Percentiles rank a stretch among this genome's conserved stretches.
Conservation (phyloP, 2,797 vertebrate genomes). For the Glyptemys insculpta region DNA sequence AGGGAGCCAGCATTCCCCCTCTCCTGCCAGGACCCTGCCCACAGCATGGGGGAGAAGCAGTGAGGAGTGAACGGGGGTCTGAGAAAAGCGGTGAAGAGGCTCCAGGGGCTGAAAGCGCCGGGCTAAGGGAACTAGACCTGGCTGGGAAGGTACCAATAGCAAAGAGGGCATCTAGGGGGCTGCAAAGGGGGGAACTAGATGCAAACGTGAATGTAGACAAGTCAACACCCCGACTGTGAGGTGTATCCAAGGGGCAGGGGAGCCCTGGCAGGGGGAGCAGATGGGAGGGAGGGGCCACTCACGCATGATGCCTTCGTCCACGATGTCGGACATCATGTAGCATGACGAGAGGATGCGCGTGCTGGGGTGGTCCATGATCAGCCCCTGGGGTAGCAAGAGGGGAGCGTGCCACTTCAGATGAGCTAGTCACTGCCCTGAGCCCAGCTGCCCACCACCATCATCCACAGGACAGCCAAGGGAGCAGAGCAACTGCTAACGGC, state of each 20-base stretch:
- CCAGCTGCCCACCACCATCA: neutral
- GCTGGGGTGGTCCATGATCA: slow-evolving; percentile 92
- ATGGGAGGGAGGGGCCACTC: slow-evolving; percentile 40
- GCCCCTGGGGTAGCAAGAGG: slow-evolving; percentile 82
- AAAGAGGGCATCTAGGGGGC: neutral
- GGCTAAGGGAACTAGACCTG: neutral
- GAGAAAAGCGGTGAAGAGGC: neutral
- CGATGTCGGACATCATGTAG: slow-evolving; percentile 95
- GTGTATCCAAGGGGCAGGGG: too few species aligned
- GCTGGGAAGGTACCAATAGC: neutral
- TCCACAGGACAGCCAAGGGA: neutral
- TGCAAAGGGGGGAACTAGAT: neutral
- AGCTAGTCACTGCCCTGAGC: neutral
- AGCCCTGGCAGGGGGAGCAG: neutral
- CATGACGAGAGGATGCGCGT: slow-evolving; percentile 95
- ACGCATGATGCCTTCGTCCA: slow-evolving; percentile 95
- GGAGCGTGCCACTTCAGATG: neutral
- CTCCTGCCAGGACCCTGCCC: too few species aligned
- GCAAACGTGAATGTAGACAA: neutral
- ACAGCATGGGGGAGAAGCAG: too few species aligned
- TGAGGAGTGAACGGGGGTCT: neutral
- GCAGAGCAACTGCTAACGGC: neutral
- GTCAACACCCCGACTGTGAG: neutral
- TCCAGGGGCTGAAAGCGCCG: neutral
- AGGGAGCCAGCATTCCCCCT: neutral